phyloP scores from a whole-genome alignment of 2,113 vertebrate species.

The Nymphicus hollandicus region DNA sequence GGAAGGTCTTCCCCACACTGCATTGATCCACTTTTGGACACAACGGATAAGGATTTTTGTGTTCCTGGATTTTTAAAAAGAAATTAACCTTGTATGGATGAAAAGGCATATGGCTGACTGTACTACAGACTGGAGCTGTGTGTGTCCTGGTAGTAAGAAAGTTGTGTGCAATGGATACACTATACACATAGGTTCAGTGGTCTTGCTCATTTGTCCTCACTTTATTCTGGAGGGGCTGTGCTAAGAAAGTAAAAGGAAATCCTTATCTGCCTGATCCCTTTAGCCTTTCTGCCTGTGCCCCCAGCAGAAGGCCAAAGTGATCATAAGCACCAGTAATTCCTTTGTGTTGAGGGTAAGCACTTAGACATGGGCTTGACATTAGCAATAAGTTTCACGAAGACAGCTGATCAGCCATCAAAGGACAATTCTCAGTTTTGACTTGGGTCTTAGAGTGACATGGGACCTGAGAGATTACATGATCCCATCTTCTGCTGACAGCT shows the following conservation, averaged over 20 bases:
- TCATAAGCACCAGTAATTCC: neutral
- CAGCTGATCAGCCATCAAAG: neutral
- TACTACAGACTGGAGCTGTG: neutral
- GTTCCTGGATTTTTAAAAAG: neutral
- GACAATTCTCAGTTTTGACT: neutral
- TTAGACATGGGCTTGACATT: neutral
- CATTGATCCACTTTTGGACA: neutral
- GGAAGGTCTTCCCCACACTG: neutral
- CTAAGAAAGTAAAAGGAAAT: neutral
- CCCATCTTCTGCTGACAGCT: neutral
- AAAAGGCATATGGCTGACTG: neutral
- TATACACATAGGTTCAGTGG: neutral
- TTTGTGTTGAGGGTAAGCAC: neutral
- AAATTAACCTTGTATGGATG: neutral
- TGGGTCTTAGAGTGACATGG: neutral
- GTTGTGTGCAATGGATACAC: neutral
- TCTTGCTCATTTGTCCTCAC: neutral
- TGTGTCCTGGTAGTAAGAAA: neutral
- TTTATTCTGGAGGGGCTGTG: neutral
- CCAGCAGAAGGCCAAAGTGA: neutral
- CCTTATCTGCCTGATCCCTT: neutral
- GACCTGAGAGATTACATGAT: neutral
- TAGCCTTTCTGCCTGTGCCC: neutral
- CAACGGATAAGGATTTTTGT: neutral
- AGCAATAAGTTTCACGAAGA: constrained; percentile 13